These are phyloP conservation scores for Leptobrachium ailaonicum DNA, from an alignment of 2,113 vertebrate species.

Conservation along the genomic window DNA sequence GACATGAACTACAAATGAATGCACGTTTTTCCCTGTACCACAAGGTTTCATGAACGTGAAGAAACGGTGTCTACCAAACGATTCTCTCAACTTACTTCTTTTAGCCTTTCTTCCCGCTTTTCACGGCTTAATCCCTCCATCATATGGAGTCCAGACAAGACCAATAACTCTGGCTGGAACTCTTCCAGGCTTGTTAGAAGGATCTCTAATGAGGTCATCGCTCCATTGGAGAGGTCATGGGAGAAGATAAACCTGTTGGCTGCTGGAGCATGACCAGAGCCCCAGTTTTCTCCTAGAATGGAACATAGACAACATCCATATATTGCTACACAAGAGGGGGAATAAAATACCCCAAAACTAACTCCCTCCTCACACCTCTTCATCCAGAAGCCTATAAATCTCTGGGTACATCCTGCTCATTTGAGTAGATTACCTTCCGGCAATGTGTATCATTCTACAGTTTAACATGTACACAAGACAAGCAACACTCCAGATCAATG, in stretches of 20 bases:
- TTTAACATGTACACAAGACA: not conserved
- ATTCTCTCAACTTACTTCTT: conserved; percentile 71
- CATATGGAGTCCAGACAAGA: conserved; percentile 97
- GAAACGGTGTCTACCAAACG: no score
- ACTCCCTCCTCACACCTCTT: no score
- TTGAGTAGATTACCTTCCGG: no score
- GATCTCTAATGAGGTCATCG: conserved; percentile 87
- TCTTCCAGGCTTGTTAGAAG: conserved; percentile 91
- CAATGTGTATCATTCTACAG: not conserved
- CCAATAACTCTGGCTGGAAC: conserved; percentile 89
- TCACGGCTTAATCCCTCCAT: conserved; percentile 92
- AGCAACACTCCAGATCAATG: no score
- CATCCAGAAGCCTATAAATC: no score
- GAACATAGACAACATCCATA: conserved; percentile 1
- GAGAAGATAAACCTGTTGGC: conserved; percentile 98
- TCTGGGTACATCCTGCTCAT: no score
- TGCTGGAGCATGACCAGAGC: conserved; percentile 75
- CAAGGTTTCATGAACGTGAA: no score
- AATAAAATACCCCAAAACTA: no score
- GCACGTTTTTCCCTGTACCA: no score
- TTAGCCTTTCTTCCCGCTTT: conserved; percentile 78
- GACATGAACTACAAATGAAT: no score
- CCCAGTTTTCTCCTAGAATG: conserved; percentile 86
- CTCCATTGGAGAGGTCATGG: conserved; percentile 90
- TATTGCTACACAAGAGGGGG: no score